Conservation (phyloP, 1,140 invertebrate genomes). For the Drosophila quadrilineata region DNA sequence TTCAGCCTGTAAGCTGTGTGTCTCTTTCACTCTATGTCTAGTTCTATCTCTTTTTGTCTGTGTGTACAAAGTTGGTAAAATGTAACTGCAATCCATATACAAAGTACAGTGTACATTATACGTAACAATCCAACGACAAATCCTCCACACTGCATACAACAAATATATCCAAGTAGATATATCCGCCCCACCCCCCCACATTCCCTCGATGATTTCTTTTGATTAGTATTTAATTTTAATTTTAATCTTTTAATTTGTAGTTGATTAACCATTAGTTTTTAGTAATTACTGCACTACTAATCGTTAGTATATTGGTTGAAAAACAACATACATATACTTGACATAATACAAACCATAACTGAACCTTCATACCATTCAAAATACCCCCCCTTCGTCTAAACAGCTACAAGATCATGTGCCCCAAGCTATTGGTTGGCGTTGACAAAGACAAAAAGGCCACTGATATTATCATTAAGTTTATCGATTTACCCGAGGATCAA, state of each 20-base stretch:
- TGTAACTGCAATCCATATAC: conserved; percentile 25
- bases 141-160: too few species aligned
- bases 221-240: conserved; percentile 41
- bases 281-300: not conserved
- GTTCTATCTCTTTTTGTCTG: conserved; percentile 14
- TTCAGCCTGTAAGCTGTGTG: conserved; percentile 15
- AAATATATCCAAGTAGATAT: too few species aligned
- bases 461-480: conserved; percentile 92
- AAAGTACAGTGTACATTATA: conserved; percentile 40
- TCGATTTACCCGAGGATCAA: conserved; percentile 94
- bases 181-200: too few species aligned
- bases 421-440: conserved; percentile 87
- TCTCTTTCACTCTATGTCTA: conserved; percentile 12
- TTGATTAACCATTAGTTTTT: not conserved
- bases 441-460: conserved; percentile 92
- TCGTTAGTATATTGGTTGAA: not conserved
- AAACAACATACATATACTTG: not conserved
- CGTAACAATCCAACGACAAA: conserved; percentile 16
- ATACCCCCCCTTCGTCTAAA: conserved; percentile 42
- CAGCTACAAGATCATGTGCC: conserved; percentile 97
- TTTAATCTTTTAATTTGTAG: conserved; percentile 39
- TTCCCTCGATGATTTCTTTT: not conserved
- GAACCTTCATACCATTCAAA: conserved; percentile 36
- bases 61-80: conserved; percentile 1
- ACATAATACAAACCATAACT: conserved; percentile 46